Conservation (phyloP, 1,140 invertebrate species). For the Aphis gossypii region DNA sequence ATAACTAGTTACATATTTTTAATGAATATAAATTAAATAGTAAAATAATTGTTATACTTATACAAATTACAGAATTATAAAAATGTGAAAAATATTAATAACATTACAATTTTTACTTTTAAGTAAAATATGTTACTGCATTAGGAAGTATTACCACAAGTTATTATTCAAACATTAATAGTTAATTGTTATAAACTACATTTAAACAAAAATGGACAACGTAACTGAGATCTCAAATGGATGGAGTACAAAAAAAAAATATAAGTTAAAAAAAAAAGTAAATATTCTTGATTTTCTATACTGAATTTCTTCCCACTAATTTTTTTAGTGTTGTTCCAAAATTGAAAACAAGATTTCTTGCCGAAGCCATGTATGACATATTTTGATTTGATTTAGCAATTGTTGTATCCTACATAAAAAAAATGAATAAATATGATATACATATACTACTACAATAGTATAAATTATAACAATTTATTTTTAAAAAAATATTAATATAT, state of each 20-base stretch:
- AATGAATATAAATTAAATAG: not conserved
- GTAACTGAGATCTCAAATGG: conserved; percentile 34
- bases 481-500: not conserved
- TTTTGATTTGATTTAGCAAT: conserved; percentile 25
- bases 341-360: conserved; percentile 46
- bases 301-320: conserved; percentile 52
- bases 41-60: conserved; percentile 9
- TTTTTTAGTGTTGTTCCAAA: conserved; percentile 55
- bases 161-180: not conserved
- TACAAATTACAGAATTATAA: not conserved
- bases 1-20: not conserved
- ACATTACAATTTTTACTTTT: not conserved
- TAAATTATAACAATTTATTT: too few species aligned
- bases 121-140: not conserved
- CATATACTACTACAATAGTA: not conserved
- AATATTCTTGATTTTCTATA: not conserved
- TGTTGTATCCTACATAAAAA: conserved; percentile 31
- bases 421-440: not conserved
- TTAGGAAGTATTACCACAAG: not conserved
- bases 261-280: not conserved
- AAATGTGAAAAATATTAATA: not conserved
- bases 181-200: conserved; percentile 30
- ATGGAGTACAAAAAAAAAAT: conserved; percentile 7
- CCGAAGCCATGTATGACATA: conserved; percentile 44
- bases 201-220: not conserved